Evolutionary conservation across 1,140 invertebrate genomes (phyloP), one percentile per base, ranked within the genome.

Genomic region (Drusus annulatus): DNA sequence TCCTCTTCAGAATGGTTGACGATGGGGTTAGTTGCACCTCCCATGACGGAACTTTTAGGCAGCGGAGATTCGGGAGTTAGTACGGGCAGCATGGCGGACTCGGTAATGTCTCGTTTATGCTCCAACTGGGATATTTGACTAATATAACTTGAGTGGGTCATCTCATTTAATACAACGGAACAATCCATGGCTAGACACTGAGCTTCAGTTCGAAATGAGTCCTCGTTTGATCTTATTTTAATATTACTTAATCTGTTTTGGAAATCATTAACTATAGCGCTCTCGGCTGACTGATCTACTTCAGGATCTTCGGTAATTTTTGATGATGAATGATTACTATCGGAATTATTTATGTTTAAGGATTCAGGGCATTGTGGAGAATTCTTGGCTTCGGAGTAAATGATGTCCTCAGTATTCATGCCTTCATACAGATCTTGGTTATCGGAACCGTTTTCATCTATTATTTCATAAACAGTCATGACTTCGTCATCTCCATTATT

Each of bases 401-500:
- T 56, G n/a, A 65, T 16, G 85, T 74, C 69, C 13, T 74, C 86
- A 58, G 87, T 87, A 75, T 88, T 87, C 28, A 88, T 87, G 76
- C 88, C 86, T 78, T 88, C 88, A 82, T 88, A 89, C 31, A 87
- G 76, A 58, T 88, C 87, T 76, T 86, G 85, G 76, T 89, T 85
- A 77, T 89, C 88, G 1, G 36, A 50, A 28, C 50, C 65, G 76
- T 79, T 78, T 85, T 90, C 89, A 79, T 89, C 88, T 17, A 90
- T 86, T 76, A 90, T 90, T 85, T 89, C 88, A 23, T 89, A 88
- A 78, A 90, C 85, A 1, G 89, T 90, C 21, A 89, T 89, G 31
- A 89, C 85, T 83, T 90, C 89, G 84, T 89, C 88, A 84, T 89
- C 89, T 84, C 87, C 87, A 81, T 85, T 84, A 45, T 81, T 75